A percentile compares a stretch with the other conserved stretches of the same genome.
These are phyloP conservation scores for Chaetoderma sp. DNA, from an alignment of 2,888 invertebrate genomes.

Conservation along the genomic window DNA sequence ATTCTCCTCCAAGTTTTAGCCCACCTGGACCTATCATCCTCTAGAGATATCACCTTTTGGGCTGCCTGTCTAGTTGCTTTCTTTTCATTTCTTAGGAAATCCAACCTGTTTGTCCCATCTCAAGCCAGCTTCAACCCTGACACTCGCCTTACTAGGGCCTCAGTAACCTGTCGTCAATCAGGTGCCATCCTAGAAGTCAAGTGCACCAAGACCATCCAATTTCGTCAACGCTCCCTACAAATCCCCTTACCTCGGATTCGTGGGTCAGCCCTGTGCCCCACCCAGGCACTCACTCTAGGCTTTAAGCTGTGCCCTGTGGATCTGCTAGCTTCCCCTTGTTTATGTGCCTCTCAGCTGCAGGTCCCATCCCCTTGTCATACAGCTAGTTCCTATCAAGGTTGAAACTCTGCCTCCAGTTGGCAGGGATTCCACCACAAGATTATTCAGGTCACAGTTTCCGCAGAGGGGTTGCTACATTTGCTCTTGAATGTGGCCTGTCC, in stretches of 20 bases:
- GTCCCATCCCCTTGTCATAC: too few relatives aligned
- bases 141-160: background rate
- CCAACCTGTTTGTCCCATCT: background rate
- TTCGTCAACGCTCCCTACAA: background rate
- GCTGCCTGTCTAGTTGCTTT: conserved; percentile 9
- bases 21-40: background rate
- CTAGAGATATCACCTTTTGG: conserved; percentile 5
- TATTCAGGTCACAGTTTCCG: conserved; percentile 8
- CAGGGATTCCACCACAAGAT: background rate
- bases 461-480: too few relatives aligned
- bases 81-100: conserved; percentile 12
- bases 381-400: too few relatives aligned
- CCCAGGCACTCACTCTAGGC: background rate
- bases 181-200: background rate
- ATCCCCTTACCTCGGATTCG: conserved; percentile 5
- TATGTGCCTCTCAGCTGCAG: too few relatives aligned
- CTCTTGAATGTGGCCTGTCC: too few relatives aligned
- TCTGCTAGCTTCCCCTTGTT: too few relatives aligned
- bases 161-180: background rate
- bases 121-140: background rate
- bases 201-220: too few relatives aligned
- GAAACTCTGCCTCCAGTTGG: too few relatives aligned
- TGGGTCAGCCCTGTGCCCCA: conserved; percentile 7
- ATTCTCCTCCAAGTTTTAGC: background rate
- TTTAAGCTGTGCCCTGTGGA: background rate